A percentile compares a stretch with the other conserved stretches of the same genome.
These are phyloP conservation scores for Stenoptilia bipunctidactyla DNA, from an alignment of 2,888 invertebrate genomes.

Conservation along the genomic window DNA sequence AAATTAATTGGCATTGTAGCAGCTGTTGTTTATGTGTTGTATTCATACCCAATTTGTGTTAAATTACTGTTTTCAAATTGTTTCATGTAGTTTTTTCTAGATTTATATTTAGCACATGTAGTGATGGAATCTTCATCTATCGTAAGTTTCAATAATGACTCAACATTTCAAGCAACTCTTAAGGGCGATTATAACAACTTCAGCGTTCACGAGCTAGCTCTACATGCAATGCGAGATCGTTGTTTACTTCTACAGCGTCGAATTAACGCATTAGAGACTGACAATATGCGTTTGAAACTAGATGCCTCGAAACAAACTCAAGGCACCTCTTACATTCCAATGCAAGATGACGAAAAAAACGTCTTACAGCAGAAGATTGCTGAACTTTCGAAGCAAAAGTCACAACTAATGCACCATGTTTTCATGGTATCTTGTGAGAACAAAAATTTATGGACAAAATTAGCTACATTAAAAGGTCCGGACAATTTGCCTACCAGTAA, in stretches of 20 bases:
- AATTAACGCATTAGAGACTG: conserved; percentile 78
- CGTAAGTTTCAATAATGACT: conserved; percentile 61
- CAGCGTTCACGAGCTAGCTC: conserved; percentile 79
- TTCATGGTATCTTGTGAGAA: conserved; percentile 87
- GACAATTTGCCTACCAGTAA: conserved; percentile 32
- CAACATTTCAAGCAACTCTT: conserved; percentile 50
- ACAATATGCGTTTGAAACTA: conserved; percentile 76
- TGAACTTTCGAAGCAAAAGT: conserved; percentile 80
- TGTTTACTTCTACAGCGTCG: conserved; percentile 82
- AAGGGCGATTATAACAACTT: conserved; percentile 55
- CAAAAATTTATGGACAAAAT: conserved; percentile 81
- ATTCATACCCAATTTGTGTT: no score
- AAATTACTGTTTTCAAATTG: no score
- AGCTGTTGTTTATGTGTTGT: no score
- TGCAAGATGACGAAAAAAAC: conserved; percentile 57
- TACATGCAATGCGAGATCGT: conserved; percentile 86
- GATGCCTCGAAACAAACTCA: conserved; percentile 38
- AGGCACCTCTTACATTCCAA: conserved; percentile 33
- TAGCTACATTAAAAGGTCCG: conserved; percentile 64
- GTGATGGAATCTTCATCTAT: conserved; percentile 59
- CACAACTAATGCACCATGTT: conserved; percentile 81
- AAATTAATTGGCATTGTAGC: no score
- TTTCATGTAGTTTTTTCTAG: no score
- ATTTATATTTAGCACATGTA: no score
- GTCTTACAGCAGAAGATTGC: conserved; percentile 74